These are phyloP conservation scores for Cygnus atratus DNA, from an alignment of 2,113 vertebrate genomes.

Conservation along the genomic window DNA sequence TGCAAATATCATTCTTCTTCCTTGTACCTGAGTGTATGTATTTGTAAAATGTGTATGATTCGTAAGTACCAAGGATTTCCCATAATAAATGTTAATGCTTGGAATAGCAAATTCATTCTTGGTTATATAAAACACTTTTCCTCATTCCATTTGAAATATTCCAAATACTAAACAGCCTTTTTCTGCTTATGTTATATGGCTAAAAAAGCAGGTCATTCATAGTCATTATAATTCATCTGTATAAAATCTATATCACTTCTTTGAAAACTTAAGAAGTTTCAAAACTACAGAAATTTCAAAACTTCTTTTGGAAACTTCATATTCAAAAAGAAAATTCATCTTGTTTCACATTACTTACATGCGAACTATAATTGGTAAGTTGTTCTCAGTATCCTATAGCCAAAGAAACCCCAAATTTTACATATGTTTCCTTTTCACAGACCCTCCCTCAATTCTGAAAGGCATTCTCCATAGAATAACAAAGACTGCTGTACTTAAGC, in stretches of 20 bases:
- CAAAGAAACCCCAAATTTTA: neutral
- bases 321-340: neutral
- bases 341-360: neutral
- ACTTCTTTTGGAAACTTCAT: neutral
- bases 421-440: neutral
- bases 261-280: neutral
- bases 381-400: neutral
- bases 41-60: neutral
- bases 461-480: neutral
- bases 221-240: neutral
- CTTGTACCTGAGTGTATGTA: neutral
- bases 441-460: neutral
- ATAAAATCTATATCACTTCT: neutral
- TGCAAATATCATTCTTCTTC: neutral
- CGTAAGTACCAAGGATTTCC: neutral
- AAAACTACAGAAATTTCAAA: too few species aligned
- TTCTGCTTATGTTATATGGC: neutral
- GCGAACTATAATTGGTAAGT: neutral
- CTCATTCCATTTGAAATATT: neutral
- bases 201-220: neutral
- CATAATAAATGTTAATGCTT: neutral
- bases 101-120: neutral
- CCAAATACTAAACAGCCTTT: neutral
- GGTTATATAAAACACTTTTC: neutral
- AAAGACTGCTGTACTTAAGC: neutral